These are phyloP conservation scores for Helicoverpa assulta DNA, from an alignment of 2,888 invertebrate species.

Conservation along the genomic window DNA sequence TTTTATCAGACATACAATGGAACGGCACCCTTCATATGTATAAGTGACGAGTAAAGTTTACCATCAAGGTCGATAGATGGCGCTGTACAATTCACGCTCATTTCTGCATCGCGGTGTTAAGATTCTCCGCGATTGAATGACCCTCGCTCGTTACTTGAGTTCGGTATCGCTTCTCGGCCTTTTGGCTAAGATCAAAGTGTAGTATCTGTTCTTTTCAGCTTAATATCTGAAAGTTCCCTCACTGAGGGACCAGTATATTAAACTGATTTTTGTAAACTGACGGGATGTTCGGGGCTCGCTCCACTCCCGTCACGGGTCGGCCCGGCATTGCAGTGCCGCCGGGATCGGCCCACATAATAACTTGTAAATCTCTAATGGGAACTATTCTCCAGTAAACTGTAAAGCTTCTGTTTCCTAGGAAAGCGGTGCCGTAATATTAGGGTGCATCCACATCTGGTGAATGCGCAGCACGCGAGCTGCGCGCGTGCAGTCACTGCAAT, in stretches of 20 bases:
- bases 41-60: not conserved
- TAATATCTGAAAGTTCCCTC: slow-evolving; percentile 35
- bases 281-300: slow-evolving; percentile 30
- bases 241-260: slow-evolving; percentile 34
- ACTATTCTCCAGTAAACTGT: too few species aligned
- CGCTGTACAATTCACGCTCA: not conserved
- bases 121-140: not conserved
- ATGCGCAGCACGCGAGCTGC: too few species aligned
- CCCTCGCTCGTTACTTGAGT: not conserved
- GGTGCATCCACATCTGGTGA: too few species aligned
- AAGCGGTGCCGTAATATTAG: too few species aligned
- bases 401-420: too few species aligned
- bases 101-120: slow-evolving; percentile 15
- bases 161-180: slow-evolving; percentile 1
- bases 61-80: slow-evolving; percentile 10
- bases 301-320: slow-evolving; percentile 14
- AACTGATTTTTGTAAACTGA: slow-evolving; percentile 30
- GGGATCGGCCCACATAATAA: slow-evolving; percentile 3
- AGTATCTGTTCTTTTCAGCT: not conserved
- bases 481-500: too few species aligned
- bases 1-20: not conserved
- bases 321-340: slow-evolving; percentile 11
- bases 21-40: not conserved
- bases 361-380: not conserved
- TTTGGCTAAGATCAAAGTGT: slow-evolving; percentile 14